Conservation (phyloP, 2,888 invertebrate species). For the Sipha maydis region DNA sequence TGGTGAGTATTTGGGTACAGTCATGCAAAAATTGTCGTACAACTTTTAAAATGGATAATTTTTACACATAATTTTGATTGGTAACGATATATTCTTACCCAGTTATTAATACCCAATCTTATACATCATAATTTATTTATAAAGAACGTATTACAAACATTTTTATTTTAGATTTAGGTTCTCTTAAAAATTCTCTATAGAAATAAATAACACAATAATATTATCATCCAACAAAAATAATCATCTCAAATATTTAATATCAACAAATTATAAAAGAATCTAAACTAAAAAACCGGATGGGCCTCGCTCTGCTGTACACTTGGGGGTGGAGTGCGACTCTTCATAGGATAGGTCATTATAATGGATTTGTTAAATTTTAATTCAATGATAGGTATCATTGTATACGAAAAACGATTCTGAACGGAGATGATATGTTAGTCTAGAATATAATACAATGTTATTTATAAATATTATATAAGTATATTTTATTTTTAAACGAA, state of each 20-base stretch:
- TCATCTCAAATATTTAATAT: background rate
- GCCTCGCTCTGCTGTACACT: no score
- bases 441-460: no score
- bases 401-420: no score
- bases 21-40: background rate
- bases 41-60: no score
- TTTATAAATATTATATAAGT: no score
- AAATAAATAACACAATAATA: slow-evolving; percentile 13
- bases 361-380: no score
- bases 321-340: no score
- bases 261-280: background rate
- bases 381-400: no score
- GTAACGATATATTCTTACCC: background rate
- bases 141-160: background rate
- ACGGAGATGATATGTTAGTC: no score
- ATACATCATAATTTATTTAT: background rate
- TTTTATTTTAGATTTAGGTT: background rate
- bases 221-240: slow-evolving; percentile 10
- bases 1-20: no score
- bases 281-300: background rate
- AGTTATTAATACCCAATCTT: background rate
- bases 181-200: slow-evolving; percentile 7
- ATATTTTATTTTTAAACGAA: no score
- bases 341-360: no score
- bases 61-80: background rate